Evolutionary conservation across 2,797 vertebrate species (phyloP).

Genomic region (Pseudochaenichthys georgianus): DNA sequence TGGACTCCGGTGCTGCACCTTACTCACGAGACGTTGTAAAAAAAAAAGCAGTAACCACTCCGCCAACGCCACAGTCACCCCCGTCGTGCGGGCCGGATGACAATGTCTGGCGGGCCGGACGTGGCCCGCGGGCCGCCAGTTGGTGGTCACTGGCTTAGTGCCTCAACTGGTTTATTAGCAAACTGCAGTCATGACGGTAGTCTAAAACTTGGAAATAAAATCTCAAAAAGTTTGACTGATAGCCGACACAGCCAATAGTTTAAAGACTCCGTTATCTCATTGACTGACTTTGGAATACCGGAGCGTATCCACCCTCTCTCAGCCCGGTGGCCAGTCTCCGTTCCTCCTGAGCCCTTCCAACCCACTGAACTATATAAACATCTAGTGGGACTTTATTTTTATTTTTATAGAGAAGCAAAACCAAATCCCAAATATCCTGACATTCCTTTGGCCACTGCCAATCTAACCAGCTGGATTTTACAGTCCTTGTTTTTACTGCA

Average conservation of each 20-base stretch:
- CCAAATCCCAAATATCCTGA: slow-evolving; percentile 61
- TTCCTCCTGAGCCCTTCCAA: slow-evolving; percentile 39
- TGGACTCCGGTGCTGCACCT: too few relatives aligned
- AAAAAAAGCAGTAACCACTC: too few relatives aligned
- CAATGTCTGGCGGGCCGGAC: too few relatives aligned
- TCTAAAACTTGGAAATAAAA: not conserved
- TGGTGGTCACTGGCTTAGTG: not conserved
- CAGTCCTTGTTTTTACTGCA: slow-evolving; percentile 53
- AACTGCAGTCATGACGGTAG: not conserved
- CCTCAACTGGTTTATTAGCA: not conserved
- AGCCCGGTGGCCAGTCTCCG: not conserved
- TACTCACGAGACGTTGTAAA: too few relatives aligned
- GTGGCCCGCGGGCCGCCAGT: too few relatives aligned
- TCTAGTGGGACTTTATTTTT: slow-evolving; percentile 68
- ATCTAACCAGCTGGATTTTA: slow-evolving; percentile 67
- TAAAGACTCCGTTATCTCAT: not conserved
- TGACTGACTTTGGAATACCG: not conserved
- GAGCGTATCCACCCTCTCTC: not conserved
- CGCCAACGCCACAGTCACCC: too few relatives aligned
- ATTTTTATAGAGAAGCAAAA: slow-evolving; percentile 74
- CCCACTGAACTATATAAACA: slow-evolving; percentile 70
- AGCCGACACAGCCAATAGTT: not conserved
- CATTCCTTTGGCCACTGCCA: slow-evolving; percentile 63
- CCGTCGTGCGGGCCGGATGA: too few relatives aligned
- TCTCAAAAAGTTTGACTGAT: not conserved